Evolutionary conservation across 1,140 invertebrate species (phyloP), one percentile per base, ranked within the genome.

Genomic region (Meteorus sp.): DNA sequence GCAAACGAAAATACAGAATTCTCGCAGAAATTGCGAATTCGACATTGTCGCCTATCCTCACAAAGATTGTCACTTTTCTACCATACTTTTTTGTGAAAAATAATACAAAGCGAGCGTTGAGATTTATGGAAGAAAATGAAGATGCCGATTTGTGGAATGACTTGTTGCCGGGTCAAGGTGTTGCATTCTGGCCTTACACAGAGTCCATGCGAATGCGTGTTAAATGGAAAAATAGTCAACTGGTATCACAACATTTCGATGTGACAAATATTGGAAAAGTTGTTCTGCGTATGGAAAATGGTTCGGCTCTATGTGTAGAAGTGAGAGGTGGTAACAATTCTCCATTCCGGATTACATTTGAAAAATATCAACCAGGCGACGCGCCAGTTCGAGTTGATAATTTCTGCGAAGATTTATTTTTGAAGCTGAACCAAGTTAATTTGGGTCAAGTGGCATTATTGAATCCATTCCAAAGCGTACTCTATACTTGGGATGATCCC

Each of bases 401-500:
- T 72, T 81, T 90, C 3, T 93, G 91, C 70, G 86, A 89, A 47
- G 89, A 93, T 71, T 77, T 93, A 35, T 92, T 92, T 71, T 75
- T 94, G 11, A 92, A 92, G 71, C 83, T 94, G 35, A 87, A 92
- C 68, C 89, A 94, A 78, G 83, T 84, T 66, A 84, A 86, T 58
- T 83, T 86, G 2, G 86, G 87, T 22, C 85, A 86, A 71, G 89
- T 91, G 13, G 89, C 88, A 0, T 72, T 93, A 11, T 73, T 94
- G 17, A 91, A 87, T 73, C 89, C 91, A 0, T 85, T 88, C 66
- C 89, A 93, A 69, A 87, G 88, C 35, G 76, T 92, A 56, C 69
- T 93, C 5, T 93, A 93, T 71, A 93, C 91, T 0, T 94, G 92
- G 92, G 92, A 94, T 70, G 90, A 94, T 77, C 91, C 90, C 0